Base-by-base conservation (phyloP, 2,113 vertebrate genomes). In the Brienomyrus brachyistius region DNA sequence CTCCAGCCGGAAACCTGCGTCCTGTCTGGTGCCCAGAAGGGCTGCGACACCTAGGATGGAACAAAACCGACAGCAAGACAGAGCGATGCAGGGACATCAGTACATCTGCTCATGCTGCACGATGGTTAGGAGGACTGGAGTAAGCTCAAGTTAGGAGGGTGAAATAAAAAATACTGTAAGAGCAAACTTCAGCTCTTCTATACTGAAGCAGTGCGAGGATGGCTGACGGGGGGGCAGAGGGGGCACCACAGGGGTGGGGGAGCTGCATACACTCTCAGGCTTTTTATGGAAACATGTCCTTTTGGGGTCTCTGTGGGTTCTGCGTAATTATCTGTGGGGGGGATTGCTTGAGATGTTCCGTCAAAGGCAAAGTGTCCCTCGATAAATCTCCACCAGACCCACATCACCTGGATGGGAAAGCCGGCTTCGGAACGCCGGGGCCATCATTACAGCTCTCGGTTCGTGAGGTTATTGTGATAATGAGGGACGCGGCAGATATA, bases 381-480 rank as follows among this genome's bases (percentile, higher is more conserved):
- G 92, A 94, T 94, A 92, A 92, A 91, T 91, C 91, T 90, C 92
- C 92, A 90, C 92, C 90, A 91, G 91, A 93, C 91, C 87, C 82
- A 87, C 87, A 59, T 10, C 27, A 86, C 90, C 77, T 70, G 91
- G 91, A 93, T 94, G 91, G 91, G 62, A 93, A 93, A 93, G n/a
- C 92, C 89, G 87, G 91, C 89, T 90, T 92, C 90, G 85, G 91
- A 93, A 89, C 91, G 90, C 91, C 91, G 91, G 86, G 48, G 27
- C 90, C 91, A 90, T 94, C 92, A 93, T 93, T 93, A 93, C 84
- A 3, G 88, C 84, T 80, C 88, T 90, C 91, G 89, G 93, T 93
- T 94, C 92, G 91, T 91, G 93, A 93, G 94, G 94, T 94, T 91
- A 93, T 83, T 40, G 91, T 90, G 92, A 91, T 95, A 94, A 95